Percentiles rank a stretch among this genome's conserved stretches.
Evolutionary conservation across 2,797 vertebrate species (phyloP).

Genomic region (Selene dorsalis): DNA sequence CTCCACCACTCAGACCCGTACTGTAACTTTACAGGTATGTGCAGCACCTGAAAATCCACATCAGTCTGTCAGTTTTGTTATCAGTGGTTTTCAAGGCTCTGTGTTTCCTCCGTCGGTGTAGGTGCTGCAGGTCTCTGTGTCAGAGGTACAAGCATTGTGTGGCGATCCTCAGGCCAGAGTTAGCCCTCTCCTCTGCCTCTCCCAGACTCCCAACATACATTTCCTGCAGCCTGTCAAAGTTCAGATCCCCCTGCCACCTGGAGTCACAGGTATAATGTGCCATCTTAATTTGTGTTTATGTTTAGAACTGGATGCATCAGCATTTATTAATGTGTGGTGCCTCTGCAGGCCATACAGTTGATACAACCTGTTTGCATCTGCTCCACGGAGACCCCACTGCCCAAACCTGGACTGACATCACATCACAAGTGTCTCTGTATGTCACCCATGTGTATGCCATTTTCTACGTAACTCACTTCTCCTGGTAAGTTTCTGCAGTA

Average conservation of each 20-base stretch:
- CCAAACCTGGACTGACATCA: slow-evolving; percentile 94
- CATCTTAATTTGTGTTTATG: neutral
- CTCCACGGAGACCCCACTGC: slow-evolving; percentile 88
- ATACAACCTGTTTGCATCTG: slow-evolving; percentile 88
- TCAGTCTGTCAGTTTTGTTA: neutral
- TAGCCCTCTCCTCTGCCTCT: slow-evolving; percentile 91
- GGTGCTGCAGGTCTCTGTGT: slow-evolving; percentile 87
- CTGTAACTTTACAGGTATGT: slow-evolving; percentile 90
- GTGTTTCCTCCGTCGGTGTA: slow-evolving; percentile 57
- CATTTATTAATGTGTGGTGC: slow-evolving; percentile 22
- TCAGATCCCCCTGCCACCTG: slow-evolving; percentile 92
- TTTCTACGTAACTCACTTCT: slow-evolving; percentile 95
- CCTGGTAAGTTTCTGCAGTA: slow-evolving; percentile 87
- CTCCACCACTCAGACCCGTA: slow-evolving; percentile 85
- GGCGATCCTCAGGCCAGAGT: slow-evolving; percentile 80
- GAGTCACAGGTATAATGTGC: slow-evolving; percentile 87
- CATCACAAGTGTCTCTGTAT: slow-evolving; percentile 88
- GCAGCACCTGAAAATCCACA: neutral
- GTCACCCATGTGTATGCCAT: slow-evolving; percentile 92
- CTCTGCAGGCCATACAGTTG: slow-evolving; percentile 87
- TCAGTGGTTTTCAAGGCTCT: neutral
- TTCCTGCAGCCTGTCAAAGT: slow-evolving; percentile 93
- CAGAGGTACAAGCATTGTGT: slow-evolving; percentile 83
- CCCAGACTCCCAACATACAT: slow-evolving; percentile 84
- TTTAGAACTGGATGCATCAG: slow-evolving; percentile 12